A percentile compares a stretch with the other conserved stretches of the same genome.
These are phyloP conservation scores for Acanthurus tractus DNA, from an alignment of 2,797 vertebrate genomes.

Conservation along the genomic window DNA sequence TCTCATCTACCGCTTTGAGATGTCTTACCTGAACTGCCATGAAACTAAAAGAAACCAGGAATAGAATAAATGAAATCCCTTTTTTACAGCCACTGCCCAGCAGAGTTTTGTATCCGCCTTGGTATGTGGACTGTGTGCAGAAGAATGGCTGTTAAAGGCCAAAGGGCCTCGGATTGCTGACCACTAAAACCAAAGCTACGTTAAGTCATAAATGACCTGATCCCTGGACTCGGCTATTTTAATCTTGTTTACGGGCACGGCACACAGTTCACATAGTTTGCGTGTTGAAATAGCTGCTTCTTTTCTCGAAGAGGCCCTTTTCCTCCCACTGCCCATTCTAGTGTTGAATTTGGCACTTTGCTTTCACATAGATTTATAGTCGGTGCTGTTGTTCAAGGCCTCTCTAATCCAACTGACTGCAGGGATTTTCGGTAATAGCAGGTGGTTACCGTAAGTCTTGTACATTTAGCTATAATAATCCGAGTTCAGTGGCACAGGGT, in stretches of 20 bases:
- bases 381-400: conserved; percentile 27
- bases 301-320: conserved; percentile 29
- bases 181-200: conserved; percentile 60
- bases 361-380: conserved; percentile 63
- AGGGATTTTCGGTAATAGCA: conserved; percentile 61
- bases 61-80: conserved; percentile 53
- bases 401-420: conserved; percentile 59
- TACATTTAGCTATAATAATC: conserved; percentile 62
- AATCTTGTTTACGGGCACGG: conserved; percentile 63
- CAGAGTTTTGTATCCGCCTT: conserved; percentile 59
- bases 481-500: conserved; percentile 43
- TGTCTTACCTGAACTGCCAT: conserved; percentile 17
- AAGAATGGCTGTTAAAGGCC: conserved; percentile 48
- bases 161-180: conserved; percentile 33
- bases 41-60: conserved; percentile 23
- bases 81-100: conserved; percentile 47
- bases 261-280: conserved; percentile 30
- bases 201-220: conserved; percentile 69
- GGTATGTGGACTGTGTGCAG: conserved; percentile 70
- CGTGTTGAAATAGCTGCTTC: conserved; percentile 42
- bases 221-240: conserved; percentile 74
- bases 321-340: conserved; percentile 14
- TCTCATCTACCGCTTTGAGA: neutral
- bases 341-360: conserved; percentile 70
- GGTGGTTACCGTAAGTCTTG: conserved; percentile 45